Conservation (phyloP, 2,888 invertebrate genomes). For the Melanchra persicariae region DNA sequence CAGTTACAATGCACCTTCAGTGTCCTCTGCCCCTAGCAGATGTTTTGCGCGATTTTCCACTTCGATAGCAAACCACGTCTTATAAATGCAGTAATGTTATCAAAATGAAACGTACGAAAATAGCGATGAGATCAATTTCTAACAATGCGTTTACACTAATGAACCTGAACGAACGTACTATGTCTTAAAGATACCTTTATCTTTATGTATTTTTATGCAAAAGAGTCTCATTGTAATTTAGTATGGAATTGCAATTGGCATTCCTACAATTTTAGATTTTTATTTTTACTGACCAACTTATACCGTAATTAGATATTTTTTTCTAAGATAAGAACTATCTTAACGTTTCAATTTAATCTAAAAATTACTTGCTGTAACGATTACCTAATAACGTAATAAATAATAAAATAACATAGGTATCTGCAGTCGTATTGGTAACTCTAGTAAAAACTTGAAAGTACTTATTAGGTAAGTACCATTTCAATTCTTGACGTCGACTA, state of each 20-base stretch:
- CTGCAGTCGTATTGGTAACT: neutral
- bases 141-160: slow-evolving; percentile 28
- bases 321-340: neutral
- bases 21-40: slow-evolving; percentile 60
- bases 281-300: slow-evolving; percentile 7
- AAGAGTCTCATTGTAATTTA: slow-evolving; percentile 9
- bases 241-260: slow-evolving; percentile 4
- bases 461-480: no score
- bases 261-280: slow-evolving; percentile 7
- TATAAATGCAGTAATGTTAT: slow-evolving; percentile 40
- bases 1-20: slow-evolving; percentile 59
- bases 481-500: neutral
- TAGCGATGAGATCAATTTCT: slow-evolving; percentile 43
- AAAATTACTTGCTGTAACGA: neutral
- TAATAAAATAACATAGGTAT: no score
- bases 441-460: neutral
- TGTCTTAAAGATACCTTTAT: neutral
- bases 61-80: slow-evolving; percentile 46
- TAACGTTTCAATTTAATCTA: neutral
- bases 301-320: neutral
- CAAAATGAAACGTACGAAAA: slow-evolving; percentile 27
- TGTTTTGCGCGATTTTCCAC: slow-evolving; percentile 60
- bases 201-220: slow-evolving; percentile 7
- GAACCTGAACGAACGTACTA: neutral
- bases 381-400: neutral